Base-by-base conservation (phyloP, 2,888 invertebrate species). In the Acrobeloides nanus region DNA sequence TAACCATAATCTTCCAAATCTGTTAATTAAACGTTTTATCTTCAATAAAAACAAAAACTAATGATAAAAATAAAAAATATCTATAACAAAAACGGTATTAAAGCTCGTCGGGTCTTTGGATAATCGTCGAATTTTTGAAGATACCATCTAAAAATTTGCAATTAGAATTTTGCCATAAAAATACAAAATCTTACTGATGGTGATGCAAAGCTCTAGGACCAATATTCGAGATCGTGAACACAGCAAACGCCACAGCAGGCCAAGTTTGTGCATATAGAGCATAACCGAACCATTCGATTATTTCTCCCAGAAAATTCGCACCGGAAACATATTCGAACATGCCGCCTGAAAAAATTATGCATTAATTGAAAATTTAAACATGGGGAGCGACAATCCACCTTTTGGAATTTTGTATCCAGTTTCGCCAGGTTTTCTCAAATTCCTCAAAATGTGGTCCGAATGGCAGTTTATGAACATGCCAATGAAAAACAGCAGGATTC, bases 301-400 rank as follows among this genome's bases (percentile, higher is more conserved):
- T 78, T 66, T 81, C 81, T 3, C 80, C 80, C 55, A 80, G 77
- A 62, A 77, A 79, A 61, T 80, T 79, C 1, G 79, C 78, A 17
- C 77, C 75, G 3, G 78, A 77, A 3, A 80, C 74, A 55, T 72
- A 76, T 25, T 76, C 73, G 61, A 78, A 79, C 70, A 78, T 60
- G 1, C 77, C 78, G 45, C 79, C 78, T 77, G 51, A 26, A 55
- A 48, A 8, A 5, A 18, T 15, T 7, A 20, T n/a, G 15, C 38
- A 3, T 21, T 6, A n/a, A 12, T 39, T 33, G 7, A 33, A 33
- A n/a, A 41, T 6, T 41, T 21, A 44, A 5, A 18, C n/a, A 6
- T 7, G n/a, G n/a, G n/a, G n/a, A n/a, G n/a, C n/a, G n/a, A n/a
- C n/a, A n/a, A n/a, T n/a, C 5, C n/a, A 44, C 44, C 54, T 17